Evolutionary conservation across 2,888 invertebrate species (phyloP).

Genomic region (Ennomos fuscantarius): DNA sequence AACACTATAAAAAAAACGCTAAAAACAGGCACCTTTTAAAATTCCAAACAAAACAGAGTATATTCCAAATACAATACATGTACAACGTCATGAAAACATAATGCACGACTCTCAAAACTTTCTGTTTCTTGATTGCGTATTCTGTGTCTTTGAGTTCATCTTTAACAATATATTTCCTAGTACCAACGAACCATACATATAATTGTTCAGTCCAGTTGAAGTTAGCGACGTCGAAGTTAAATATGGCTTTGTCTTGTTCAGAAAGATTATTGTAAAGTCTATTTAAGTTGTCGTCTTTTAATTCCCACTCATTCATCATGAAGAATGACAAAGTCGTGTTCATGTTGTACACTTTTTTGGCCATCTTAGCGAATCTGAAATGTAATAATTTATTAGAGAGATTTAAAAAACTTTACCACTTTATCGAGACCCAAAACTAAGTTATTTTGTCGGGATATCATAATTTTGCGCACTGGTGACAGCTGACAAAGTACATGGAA

Average conservation of each 20-base stretch:
- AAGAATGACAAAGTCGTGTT: conserved; percentile 22
- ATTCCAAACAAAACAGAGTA: conserved; percentile 8
- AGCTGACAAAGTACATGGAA: too few relatives aligned
- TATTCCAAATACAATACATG: conserved; percentile 23
- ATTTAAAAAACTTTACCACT: too few relatives aligned
- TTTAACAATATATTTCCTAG: conserved; percentile 31
- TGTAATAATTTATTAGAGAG: too few relatives aligned
- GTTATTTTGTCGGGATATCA: too few relatives aligned
- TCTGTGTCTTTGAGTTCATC: conserved; percentile 28
- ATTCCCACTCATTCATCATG: conserved; percentile 19
- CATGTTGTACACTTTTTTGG: conserved; percentile 31
- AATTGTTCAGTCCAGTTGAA: conserved; percentile 28
- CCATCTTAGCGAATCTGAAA: conserved; percentile 35
- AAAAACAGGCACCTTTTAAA: background rate
- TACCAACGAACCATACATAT: conserved; percentile 22
- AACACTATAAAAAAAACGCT: too few relatives aligned
- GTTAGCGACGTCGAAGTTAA: conserved; percentile 33
- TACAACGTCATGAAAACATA: conserved; percentile 21
- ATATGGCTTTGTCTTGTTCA: conserved; percentile 34
- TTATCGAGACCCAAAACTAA: too few relatives aligned
- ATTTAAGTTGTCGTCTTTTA: conserved; percentile 23
- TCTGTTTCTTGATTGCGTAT: conserved; percentile 19
- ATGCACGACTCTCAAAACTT: conserved; percentile 16
- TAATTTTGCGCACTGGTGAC: too few relatives aligned
- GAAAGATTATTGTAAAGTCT: conserved; percentile 26